These are phyloP conservation scores for Drosophila mojavensis DNA, from an alignment of 1,140 invertebrate species.

Conservation along the genomic window DNA sequence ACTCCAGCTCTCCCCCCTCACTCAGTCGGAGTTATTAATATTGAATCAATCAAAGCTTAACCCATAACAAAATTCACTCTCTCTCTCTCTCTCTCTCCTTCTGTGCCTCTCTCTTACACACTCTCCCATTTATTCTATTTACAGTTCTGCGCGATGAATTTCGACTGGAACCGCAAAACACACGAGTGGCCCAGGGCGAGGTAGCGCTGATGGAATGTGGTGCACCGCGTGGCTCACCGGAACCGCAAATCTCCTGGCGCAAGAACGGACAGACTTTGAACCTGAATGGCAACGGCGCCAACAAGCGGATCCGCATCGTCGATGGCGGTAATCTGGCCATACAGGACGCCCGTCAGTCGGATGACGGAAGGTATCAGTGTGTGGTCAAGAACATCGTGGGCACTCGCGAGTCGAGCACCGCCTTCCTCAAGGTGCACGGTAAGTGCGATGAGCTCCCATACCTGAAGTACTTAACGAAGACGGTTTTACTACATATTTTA, in stretches of 20 bases:
- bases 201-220: constrained; percentile 93
- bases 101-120: neutral
- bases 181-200: constrained; percentile 92
- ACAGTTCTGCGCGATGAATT: constrained; percentile 93
- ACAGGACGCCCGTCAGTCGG: constrained; percentile 90
- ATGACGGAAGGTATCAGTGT: constrained; percentile 94
- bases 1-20: constrained; percentile 7
- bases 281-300: constrained; percentile 84
- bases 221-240: constrained; percentile 93
- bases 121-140: constrained; percentile 20
- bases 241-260: constrained; percentile 92
- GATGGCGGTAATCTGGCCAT: constrained; percentile 93
- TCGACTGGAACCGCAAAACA: constrained; percentile 90
- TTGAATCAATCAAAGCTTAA: constrained; percentile 80
- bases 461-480: neutral
- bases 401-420: constrained; percentile 89
- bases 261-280: constrained; percentile 92
- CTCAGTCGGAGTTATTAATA: constrained; percentile 67
- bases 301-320: constrained; percentile 89
- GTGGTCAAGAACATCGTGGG: constrained; percentile 93
- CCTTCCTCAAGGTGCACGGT: constrained; percentile 93
- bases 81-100: neutral
- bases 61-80: constrained; percentile 14
- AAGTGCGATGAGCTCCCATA: constrained; percentile 76
- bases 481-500: too few relatives aligned